Base-by-base conservation (phyloP, 2,113 vertebrate species). In the Zosterops borbonicus region DNA sequence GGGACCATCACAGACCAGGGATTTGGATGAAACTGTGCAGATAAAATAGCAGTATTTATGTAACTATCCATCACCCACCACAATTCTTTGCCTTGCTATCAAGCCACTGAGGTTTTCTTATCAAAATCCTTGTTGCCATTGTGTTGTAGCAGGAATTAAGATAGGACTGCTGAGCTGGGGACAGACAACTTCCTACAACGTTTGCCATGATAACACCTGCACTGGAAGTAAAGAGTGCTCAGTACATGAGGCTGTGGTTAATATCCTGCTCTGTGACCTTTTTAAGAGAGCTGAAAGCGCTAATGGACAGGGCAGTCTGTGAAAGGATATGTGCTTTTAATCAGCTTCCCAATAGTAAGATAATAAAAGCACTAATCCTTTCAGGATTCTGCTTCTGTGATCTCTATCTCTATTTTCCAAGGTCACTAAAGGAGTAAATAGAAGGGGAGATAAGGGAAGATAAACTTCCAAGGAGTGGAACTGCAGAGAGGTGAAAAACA, bases 291-390 rank as follows among this genome's bases (percentile, higher is more conserved):
- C 68, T 91, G 62, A 9, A n/a, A 55, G 20, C 73, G 58, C 50
- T 89, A 71, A 87, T 56, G 53, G 37, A 20, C 42, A 68, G 33
- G 19, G 35, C 64, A 55, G 60, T 35, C 44, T 55, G 20, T 81
- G 87, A 81, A 81, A 91, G 50, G 60, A 63, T 84, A 59, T 15
- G 49, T 87, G 69, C 60, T 87, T 82, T 79, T 82, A 91, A 89
- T 84, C 74, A 92, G 60, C 74, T 94, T 87, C 74, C 59, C 83
- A 82, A 56, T 44, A 75, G 73, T 17, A 75, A 58, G 77, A 59
- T 87, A 87, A 87, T 81, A 82, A 84, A 63, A 83, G 56, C 56
- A 71, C 44, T 87, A 78, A 91, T 84, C 47, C 52, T 84, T 91
- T 79, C 76, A 87, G 65, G 69, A 82, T 90, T 75, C 84, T 83